Evolutionary conservation across 1,140 invertebrate genomes (phyloP), one percentile per base, ranked within the genome.

Genomic region (Steinernema khuongi): DNA sequence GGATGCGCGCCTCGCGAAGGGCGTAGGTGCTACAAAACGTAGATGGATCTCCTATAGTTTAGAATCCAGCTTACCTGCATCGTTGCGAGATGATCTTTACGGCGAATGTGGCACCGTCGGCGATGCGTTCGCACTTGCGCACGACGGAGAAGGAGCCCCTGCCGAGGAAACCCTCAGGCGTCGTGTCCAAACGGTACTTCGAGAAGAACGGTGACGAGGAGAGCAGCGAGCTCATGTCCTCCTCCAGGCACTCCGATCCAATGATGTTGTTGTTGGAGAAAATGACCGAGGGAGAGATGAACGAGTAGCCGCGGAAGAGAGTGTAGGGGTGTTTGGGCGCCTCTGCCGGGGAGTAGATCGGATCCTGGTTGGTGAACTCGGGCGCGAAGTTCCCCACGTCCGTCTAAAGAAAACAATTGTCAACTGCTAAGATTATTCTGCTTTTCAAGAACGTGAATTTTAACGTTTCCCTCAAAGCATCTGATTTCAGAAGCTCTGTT

Each of bases 331-430:
- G 67, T 0, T 90, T 88, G 22, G 94, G 94, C 26, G 91, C 89
- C 50, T 93, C 90, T 1, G 92, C 92, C 0, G 94, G 93, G n/a
- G 92, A 94, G 86, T 96, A 94, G 0, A 92, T 90, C 1, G 93
- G 91, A 67, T 89, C 88, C 90, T 94, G 93, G 77, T 90, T 90
- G 0, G 94, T 97, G 85, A 98, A 97, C 88, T 97, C 94, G 75
- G 93, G 92, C 30, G 94, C 92, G 87, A 97, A 97, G 87, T 97
- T 96, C 81, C 92, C 93, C 1, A 94, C 93, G 87, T 97, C 95
- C 67, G 94, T 88, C 74, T 83, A 66, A 77, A 79, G 60, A 29
- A 18, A 29, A 17, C 14, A 36, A 50, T 29, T 31, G 31, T 29
- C 67, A 17, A n/a, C 50, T 69, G 22, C 41, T 70, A 32, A 73